phyloP scores from a whole-genome alignment of 2,888 invertebrate genomes.

The Phyllotreta striolata region DNA sequence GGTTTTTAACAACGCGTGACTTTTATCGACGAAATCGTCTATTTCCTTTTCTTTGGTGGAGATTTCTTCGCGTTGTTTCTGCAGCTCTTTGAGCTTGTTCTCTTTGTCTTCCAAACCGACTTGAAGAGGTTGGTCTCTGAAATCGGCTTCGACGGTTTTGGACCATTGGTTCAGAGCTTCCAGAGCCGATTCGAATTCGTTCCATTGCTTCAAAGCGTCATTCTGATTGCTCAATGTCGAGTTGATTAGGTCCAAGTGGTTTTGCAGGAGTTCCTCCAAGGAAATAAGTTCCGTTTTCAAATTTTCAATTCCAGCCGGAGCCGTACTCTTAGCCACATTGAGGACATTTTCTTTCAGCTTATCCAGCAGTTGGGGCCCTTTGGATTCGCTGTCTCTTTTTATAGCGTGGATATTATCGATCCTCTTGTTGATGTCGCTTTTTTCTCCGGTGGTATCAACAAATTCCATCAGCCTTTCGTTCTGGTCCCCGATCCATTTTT shows the following conservation, averaged over 20 bases:
- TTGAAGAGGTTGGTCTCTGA: slow-evolving; percentile 86
- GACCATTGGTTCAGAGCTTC: slow-evolving; percentile 88
- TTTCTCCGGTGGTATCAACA: slow-evolving; percentile 85
- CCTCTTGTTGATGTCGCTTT: slow-evolving; percentile 79
- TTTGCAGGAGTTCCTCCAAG: slow-evolving; percentile 71
- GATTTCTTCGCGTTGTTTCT: slow-evolving; percentile 78
- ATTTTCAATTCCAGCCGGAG: slow-evolving; percentile 77
- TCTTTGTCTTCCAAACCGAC: slow-evolving; percentile 84
- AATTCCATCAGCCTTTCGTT: slow-evolving; percentile 82
- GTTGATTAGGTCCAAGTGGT: slow-evolving; percentile 72
- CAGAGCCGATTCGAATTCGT: slow-evolving; percentile 82
- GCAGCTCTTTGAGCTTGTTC: slow-evolving; percentile 74
- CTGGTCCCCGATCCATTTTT: slow-evolving; percentile 83
- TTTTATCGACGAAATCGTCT: slow-evolving; percentile 87
- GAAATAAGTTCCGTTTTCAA: slow-evolving; percentile 78
- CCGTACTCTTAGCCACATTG: slow-evolving; percentile 79
- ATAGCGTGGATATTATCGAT: slow-evolving; percentile 71
- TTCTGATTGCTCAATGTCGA: slow-evolving; percentile 67
- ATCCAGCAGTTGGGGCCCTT: slow-evolving; percentile 72
- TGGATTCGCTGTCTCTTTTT: slow-evolving; percentile 68
- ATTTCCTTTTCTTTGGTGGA: slow-evolving; percentile 83
- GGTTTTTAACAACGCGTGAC: slow-evolving; percentile 84
- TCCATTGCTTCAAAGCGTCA: slow-evolving; percentile 82
- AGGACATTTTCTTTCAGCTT: slow-evolving; percentile 73
- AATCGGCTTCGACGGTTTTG: slow-evolving; percentile 80